Evolutionary conservation across 2,113 vertebrate genomes (phyloP), one percentile per base, ranked within the genome.

Genomic region (Phrynocephalus versicolor): DNA sequence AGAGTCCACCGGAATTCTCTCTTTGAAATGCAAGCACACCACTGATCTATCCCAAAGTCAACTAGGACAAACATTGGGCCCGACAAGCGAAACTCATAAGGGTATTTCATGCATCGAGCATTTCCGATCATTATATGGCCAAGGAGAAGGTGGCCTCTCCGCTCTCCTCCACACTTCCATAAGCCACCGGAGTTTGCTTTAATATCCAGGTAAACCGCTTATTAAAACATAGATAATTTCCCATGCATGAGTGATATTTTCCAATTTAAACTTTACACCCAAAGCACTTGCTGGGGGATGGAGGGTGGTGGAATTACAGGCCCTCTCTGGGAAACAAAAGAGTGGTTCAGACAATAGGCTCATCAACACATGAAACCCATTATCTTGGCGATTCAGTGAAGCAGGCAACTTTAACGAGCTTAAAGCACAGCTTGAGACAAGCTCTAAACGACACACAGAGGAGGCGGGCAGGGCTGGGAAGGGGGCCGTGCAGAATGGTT

Each of bases 201-300:
- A 14, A 88, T 73, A 27, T 77, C 83, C 75, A 10, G 41, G 35
- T 60, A 92, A 85, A 41, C 86, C 82, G 35, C 33, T 85, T 64
- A 85, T 77, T 81, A 78, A 80, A 77, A 81, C 58, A 81, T 1
- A 64, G 85, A 77, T 0, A 0, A 64, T 81, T 91, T 81, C n/a
- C 3, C 13, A 77, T 57, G 60, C 72, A 71, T 25, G 85, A 85
- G 0, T 0, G 83, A 55, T 74, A 33, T 71, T 88, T 62, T 91
- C 70, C 80, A 55, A 69, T 45, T 0, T 0, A 85, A 89, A 35
- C 16, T 73, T 80, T 81, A 33, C 41, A 45, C 80, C 69, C 30
- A 74, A 71, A 83, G 74, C 58, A 71, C 71, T 85, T 64, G 76
- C 58, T 7, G 33, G 15, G 9, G 3, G 73, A 33, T 2, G 5